Base-by-base conservation (phyloP, 2,888 invertebrate species). In the Heliconius charithonia region DNA sequence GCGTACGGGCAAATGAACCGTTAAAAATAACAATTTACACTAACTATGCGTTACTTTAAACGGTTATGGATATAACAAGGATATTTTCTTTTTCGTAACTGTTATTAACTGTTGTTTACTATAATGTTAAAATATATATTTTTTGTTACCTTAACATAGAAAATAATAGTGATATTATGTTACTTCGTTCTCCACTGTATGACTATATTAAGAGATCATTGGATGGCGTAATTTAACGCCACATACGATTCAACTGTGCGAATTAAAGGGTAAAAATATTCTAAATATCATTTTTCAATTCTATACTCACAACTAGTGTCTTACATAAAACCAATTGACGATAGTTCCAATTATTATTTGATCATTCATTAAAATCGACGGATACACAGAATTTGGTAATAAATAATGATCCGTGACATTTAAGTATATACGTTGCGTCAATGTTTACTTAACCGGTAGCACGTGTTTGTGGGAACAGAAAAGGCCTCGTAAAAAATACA, bases 1-100 rank as follows among this genome's bases (percentile, higher is more conserved):
- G 67, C 13, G 89, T 87, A 90, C 89, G 87, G 89, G 87, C 89
- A 90, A 92, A 93, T 92, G 92, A 92, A 92, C 89, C 92, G 91
- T 90, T 89, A 89, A 92, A 91, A 92, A 91, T 90, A 91, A 90
- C 88, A 88, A 90, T 90, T 91, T 89, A 90, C 86, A 75, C 72
- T 41, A 70, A 76, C 77, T 76, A 77, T 69, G 75, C 74, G 73
- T 72, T 65, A 79, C 65, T 76, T 71, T 51, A 51, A 76, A 70
- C 71, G 51, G 29, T 71, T 71, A 70, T 65, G 27, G 71, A 65
- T 77, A 51, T 69, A 27, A 69, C 41, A 69, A 69, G 69, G 69
- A 45, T 27, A 69, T 69, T 69, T 69, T 69, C 69, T 69, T 69
- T 69, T 69, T 69, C 25, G 69, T 69, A 25, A 45, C 69, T 45